Base-by-base conservation (phyloP, 2,797 vertebrate genomes). In the Aratinga solstitialis region DNA sequence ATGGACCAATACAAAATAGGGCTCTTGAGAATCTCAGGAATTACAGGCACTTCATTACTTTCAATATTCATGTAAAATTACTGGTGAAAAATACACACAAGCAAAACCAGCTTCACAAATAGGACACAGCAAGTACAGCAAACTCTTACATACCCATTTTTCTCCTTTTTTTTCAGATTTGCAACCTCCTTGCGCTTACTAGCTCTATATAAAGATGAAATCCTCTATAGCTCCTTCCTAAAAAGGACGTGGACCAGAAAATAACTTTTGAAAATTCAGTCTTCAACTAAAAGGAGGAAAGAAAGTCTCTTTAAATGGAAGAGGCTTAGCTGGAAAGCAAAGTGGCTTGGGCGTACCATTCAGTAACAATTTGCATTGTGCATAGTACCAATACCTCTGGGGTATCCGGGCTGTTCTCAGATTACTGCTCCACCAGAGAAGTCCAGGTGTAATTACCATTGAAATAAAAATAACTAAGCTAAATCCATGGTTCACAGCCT, bases 331-430 rank as follows among this genome's bases (percentile, higher is more conserved):
- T 50, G 59, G 58, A 58, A 84, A 74, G 10, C 30, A 79, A 48
- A 93, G 72, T 12, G 5, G 24, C 30, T 77, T 22, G 21, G 22
- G 74, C 10, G 19, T 11, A 80, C 36, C 5, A 3, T 20, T 69
- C 1, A 0, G 15, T 45, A 76, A 79, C 0, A 0, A 26, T 78
- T 72, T 11, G 10, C 8, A 13, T 2, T 3, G 0, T 7, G 19
- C 53, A 48, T 14, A 34, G 36, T 19, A 53, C 11, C 3, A 1
- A 18, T 17, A 74, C 0, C 0, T 73, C 50, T 29, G 22, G 72
- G 18, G 13, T 20, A 32, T 26, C 43, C 67, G 24, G 58, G n/a
- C 56, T 61, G 14, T 36, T 63, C 32, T 67, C 50, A 73, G 24
- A 14, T 58, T 71, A 32, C 56, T 45, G 48, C 34, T 74, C 75